A percentile compares a stretch with the other conserved stretches of the same genome.
Conservation (phyloP, 2,113 vertebrate species). For the Shinisaurus crocodilurus region DNA sequence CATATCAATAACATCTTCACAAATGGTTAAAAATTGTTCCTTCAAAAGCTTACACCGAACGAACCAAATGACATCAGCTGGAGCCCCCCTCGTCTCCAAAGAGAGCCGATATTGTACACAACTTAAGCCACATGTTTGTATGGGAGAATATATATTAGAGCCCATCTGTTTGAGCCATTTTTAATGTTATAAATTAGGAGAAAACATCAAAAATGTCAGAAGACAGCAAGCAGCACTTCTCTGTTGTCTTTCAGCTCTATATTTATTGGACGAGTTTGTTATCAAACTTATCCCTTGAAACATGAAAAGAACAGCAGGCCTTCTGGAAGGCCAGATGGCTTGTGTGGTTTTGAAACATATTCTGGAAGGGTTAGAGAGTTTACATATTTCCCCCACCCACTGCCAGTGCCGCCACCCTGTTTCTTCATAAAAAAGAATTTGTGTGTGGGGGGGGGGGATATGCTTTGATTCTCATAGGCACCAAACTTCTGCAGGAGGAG, state of each 20-base stretch:
- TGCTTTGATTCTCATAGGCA: conserved; percentile 39
- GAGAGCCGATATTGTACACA: conserved; percentile 70
- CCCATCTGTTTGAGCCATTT: conserved; percentile 83
- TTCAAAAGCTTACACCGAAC: conserved; percentile 31
- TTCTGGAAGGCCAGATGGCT: conserved; percentile 85
- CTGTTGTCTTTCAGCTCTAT: conserved; percentile 78
- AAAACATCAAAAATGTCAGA: conserved; percentile 77
- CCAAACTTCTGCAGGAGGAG: conserved; percentile 21
- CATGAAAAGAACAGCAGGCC: conserved; percentile 83
- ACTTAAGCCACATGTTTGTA: conserved; percentile 78
- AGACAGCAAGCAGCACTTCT: conserved; percentile 69
- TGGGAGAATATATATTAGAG: conserved; percentile 80
- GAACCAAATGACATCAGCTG: conserved; percentile 56
- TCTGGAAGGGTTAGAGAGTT: conserved; percentile 68
- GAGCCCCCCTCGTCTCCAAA: conserved; percentile 68
- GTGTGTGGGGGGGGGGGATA: conserved; percentile 41
- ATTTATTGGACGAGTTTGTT: conserved; percentile 82
- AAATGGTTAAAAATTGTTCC: conserved; percentile 47
- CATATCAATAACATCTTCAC: background rate
- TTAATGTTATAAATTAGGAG: conserved; percentile 83
- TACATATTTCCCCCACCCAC: conserved; percentile 47
- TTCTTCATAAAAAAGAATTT: conserved; percentile 56
- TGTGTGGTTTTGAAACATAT: conserved; percentile 67
- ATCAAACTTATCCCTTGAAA: conserved; percentile 82
- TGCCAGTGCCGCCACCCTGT: background rate